Evolutionary conservation across 2,888 invertebrate genomes (phyloP).

Genomic region (Synanthedon myopaeformis): DNA sequence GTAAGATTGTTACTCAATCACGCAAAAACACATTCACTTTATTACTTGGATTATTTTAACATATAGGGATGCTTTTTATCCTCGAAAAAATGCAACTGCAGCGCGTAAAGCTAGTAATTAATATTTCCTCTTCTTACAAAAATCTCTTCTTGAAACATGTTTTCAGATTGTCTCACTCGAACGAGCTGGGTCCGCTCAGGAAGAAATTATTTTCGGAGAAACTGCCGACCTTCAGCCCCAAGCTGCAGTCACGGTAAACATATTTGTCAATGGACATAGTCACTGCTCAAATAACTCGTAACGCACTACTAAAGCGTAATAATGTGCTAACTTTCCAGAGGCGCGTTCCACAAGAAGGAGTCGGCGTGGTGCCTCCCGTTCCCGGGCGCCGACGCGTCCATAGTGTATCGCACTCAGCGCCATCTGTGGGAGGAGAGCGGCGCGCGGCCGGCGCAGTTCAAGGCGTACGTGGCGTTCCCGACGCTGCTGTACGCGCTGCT

Average conservation of each 20-base stretch:
- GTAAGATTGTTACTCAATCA: conserved; percentile 14
- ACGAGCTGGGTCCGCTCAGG: conserved; percentile 76
- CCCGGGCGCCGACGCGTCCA: conserved; percentile 84
- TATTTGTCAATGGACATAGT: too few relatives aligned
- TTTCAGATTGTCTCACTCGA: conserved; percentile 67
- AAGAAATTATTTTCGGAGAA: conserved; percentile 74
- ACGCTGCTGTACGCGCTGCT: conserved; percentile 42
- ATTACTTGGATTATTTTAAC: too few relatives aligned
- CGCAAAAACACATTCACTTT: too few relatives aligned
- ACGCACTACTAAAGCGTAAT: too few relatives aligned
- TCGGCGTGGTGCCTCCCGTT: conserved; percentile 80
- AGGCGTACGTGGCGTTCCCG: conserved; percentile 76
- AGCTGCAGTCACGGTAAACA: conserved; percentile 64
- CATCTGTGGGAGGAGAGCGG: conserved; percentile 76
- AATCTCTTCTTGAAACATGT: not conserved
- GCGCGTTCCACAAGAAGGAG: conserved; percentile 57
- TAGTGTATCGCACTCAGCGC: conserved; percentile 85
- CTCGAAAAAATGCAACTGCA: not conserved
- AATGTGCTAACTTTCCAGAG: conserved; percentile 37
- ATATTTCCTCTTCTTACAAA: not conserved
- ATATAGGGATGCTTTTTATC: too few relatives aligned
- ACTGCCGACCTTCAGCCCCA: conserved; percentile 74
- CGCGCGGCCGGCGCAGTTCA: conserved; percentile 82
- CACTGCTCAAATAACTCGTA: too few relatives aligned
- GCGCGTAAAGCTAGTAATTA: not conserved